phyloP scores from a whole-genome alignment of 2,888 invertebrate species.

The Bembecia ichneumoniformis region DNA sequence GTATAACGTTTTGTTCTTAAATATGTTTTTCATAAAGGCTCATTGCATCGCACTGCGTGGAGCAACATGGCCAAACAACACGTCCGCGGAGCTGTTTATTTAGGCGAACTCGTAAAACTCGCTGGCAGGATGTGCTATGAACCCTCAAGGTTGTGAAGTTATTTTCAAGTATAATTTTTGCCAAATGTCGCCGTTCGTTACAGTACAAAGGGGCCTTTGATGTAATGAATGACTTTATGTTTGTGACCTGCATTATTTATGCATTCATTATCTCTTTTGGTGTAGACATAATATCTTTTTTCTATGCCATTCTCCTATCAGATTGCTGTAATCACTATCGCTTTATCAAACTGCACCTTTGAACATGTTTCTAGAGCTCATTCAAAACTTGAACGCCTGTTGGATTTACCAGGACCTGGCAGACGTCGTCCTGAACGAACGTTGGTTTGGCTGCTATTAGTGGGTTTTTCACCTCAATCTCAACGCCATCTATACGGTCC shows the following conservation, averaged over 20 bases:
- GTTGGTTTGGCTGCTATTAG: too few relatives aligned
- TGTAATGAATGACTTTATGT: not conserved
- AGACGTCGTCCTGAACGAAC: too few relatives aligned
- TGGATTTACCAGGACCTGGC: too few relatives aligned
- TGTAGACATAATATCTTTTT: too few relatives aligned
- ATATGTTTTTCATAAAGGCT: constrained; percentile 26
- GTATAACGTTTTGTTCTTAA: constrained; percentile 32
- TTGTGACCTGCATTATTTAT: not conserved
- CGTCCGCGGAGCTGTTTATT: constrained; percentile 61
- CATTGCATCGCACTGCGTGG: constrained; percentile 23
- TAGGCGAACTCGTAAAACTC: constrained; percentile 62
- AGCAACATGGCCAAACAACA: constrained; percentile 42
- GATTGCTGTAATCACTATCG: too few relatives aligned
- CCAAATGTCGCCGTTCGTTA: constrained; percentile 9
- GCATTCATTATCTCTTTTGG: too few relatives aligned
- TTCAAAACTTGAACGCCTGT: too few relatives aligned
- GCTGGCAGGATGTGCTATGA: constrained; percentile 63
- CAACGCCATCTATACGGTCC: too few relatives aligned
- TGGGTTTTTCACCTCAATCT: too few relatives aligned
- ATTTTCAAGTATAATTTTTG: constrained; percentile 28
- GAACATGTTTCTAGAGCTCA: too few relatives aligned
- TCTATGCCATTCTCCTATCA: too few relatives aligned
- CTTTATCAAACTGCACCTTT: too few relatives aligned
- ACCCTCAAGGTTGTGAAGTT: constrained; percentile 62
- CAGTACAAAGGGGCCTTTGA: not conserved